A percentile compares a stretch with the other conserved stretches of the same genome.
phyloP scores from a whole-genome alignment of 1,140 invertebrate genomes.

The Linepithema humile region DNA sequence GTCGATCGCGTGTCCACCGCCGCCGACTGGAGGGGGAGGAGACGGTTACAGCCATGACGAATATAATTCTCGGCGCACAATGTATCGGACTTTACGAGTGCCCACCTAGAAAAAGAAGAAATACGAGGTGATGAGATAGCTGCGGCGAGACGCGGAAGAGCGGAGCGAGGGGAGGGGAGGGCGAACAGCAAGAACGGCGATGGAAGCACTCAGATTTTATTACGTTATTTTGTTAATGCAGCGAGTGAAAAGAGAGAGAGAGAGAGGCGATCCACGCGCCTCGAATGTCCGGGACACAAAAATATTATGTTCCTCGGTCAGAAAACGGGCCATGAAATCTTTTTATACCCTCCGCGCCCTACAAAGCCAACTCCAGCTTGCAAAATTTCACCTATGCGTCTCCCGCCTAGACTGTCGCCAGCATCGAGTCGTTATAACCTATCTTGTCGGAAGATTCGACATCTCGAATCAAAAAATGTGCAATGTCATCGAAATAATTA shows the following conservation, averaged over 20 bases:
- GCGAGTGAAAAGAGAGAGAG: constrained; percentile 35
- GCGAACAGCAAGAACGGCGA: not conserved
- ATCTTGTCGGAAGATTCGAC: no score
- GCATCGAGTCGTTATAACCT: not conserved
- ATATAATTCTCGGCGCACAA: constrained; percentile 73
- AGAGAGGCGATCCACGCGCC: constrained; percentile 52
- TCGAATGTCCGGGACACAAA: constrained; percentile 55
- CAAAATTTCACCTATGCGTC: constrained; percentile 44
- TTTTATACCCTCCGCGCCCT: constrained; percentile 68
- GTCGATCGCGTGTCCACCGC: constrained; percentile 76
- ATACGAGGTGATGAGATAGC: constrained; percentile 12
- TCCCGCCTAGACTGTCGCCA: not conserved
- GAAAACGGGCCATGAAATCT: constrained; percentile 73
- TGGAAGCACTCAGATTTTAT: constrained; percentile 81
- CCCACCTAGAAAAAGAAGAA: constrained; percentile 68
- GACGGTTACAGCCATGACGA: constrained; percentile 76
- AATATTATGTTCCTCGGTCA: constrained; percentile 72
- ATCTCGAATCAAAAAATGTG: no score
- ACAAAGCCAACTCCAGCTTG: constrained; percentile 2
- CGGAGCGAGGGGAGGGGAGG: no score
- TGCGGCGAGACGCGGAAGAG: not conserved
- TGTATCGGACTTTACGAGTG: constrained; percentile 80
- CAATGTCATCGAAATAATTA: no score
- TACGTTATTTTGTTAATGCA: constrained; percentile 83
- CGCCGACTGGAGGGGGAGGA: no score